A percentile compares a stretch with the other conserved stretches of the same genome.
Evolutionary conservation across 2,113 vertebrate species (phyloP).

Genomic region (Urocynchramus pylzowi): DNA sequence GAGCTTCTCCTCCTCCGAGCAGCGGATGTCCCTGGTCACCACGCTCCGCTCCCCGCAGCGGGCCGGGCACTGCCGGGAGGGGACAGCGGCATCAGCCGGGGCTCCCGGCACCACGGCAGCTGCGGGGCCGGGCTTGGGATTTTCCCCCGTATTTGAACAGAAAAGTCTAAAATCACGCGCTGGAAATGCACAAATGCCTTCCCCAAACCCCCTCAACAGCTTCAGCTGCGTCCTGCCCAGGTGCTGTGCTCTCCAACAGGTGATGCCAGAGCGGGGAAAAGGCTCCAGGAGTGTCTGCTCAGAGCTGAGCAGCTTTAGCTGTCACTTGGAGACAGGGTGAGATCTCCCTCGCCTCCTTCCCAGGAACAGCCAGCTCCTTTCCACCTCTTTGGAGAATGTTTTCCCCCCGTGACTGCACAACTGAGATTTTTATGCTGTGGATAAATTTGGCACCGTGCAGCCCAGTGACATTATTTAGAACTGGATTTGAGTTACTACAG

Average conservation of each 20-base stretch:
- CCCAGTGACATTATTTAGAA: slow-evolving; percentile 45
- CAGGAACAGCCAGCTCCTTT: slow-evolving; percentile 15
- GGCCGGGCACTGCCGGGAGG: slow-evolving; percentile 80
- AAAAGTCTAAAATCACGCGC: background rate
- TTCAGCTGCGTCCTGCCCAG: background rate
- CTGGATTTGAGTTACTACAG: slow-evolving; percentile 50
- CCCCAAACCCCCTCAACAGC: accelerated
- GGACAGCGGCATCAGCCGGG: background rate
- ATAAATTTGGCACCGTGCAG: background rate
- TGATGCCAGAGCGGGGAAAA: background rate
- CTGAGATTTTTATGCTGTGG: background rate
- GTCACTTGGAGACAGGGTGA: background rate
- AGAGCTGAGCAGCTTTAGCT: background rate
- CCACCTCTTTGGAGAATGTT: background rate
- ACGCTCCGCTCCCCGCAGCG: slow-evolving; percentile 85
- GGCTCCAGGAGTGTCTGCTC: background rate
- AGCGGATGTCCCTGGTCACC: slow-evolving; percentile 90
- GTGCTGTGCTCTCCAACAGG: background rate
- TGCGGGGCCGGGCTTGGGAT: background rate
- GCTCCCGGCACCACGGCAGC: accelerated
- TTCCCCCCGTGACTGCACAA: background rate
- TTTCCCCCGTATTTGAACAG: accelerated
- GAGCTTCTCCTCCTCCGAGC: slow-evolving; percentile 85
- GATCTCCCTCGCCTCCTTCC: background rate
- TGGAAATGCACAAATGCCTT: background rate